Base-by-base conservation (phyloP, 2,797 vertebrate species). In the Gephyroberyx darwinii region DNA sequence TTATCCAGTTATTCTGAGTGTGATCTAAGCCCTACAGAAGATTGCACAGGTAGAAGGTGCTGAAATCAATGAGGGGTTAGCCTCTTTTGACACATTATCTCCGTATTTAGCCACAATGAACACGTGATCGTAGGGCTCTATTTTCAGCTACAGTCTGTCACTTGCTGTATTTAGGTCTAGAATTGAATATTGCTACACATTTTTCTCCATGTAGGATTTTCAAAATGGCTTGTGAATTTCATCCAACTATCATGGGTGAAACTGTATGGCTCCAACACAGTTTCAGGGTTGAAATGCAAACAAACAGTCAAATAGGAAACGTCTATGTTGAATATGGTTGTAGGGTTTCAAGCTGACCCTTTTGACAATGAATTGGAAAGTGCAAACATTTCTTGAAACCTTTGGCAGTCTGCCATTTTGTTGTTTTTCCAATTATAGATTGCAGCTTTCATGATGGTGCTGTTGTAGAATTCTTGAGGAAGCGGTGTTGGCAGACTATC, bases 371-470 rank as follows among this genome's bases (percentile, higher is more conserved):
- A 59, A 74, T 75, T 16, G 7, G 1, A 63, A 68, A 67, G 33
- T 65, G 45, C 20, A 35, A 30, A 20, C 1, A 10, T 61, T 26
- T 66, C 67, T 68, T 65, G 8, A 73, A 47, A 37, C 62, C 41
- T 81, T 86, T 83, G 76, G 69, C 45, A 0, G 13, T 31, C 56
- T 69, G 69, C 82, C 77, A 73, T 76, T 85, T 84, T 80, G 59
- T 48, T 17, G 20, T 72, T 74, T 50, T 56, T n/a, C 51, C 67
- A 77, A 76, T 76, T 51, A 52, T 71, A 1, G 2, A n/a, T 64
- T 73, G 35, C 33, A 57, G 65, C 19, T 62, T 66, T 45, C n/a
- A 39, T 59, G 12, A 60, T 69, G 61, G 51, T 33, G 30, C 45
- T 71, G 51, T 14, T 17, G 59, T 71, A 22, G 31, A 35, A 16